A percentile compares a stretch with the other conserved stretches of the same genome.
These are phyloP conservation scores for Alcis repandata DNA, from an alignment of 2,888 invertebrate species.

Conservation along the genomic window DNA sequence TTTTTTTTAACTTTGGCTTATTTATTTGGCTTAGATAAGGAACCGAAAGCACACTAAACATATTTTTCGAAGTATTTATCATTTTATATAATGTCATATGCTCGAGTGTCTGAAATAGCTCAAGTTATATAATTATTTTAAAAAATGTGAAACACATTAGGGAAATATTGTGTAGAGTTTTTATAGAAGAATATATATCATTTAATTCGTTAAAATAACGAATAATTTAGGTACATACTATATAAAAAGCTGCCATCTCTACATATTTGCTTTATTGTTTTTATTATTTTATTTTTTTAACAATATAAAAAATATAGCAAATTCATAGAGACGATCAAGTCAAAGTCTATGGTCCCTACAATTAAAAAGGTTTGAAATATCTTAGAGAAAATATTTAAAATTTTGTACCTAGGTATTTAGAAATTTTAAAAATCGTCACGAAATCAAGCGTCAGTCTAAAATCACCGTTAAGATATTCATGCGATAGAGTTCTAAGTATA, in stretches of 20 bases:
- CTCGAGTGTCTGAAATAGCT: conserved; percentile 60
- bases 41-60: conserved; percentile 53
- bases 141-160: conserved; percentile 49
- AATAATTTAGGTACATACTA: conserved; percentile 53
- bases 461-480: conserved; percentile 48
- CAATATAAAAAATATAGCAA: conserved; percentile 52
- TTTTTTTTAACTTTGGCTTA: conserved; percentile 77
- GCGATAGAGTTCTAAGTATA: conserved; percentile 40
- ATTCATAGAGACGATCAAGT: conserved; percentile 62
- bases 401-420: conserved; percentile 47
- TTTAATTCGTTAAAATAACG: conserved; percentile 58
- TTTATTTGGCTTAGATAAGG: conserved; percentile 77
- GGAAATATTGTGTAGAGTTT: conserved; percentile 50
- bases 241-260: conserved; percentile 67
- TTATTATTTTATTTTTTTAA: conserved; percentile 16
- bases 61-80: conserved; percentile 36
- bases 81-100: conserved; percentile 54
- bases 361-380: conserved; percentile 64
- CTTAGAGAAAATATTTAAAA: conserved; percentile 62
- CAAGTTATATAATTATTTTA: conserved; percentile 36
- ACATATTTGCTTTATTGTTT: conserved; percentile 57
- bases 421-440: conserved; percentile 59
- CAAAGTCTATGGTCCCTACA: conserved; percentile 82
- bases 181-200: conserved; percentile 53
- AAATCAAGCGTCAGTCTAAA: conserved; percentile 64